phyloP scores from a whole-genome alignment of 2,113 vertebrate genomes.

The Brachypodius melanocephalos region DNA sequence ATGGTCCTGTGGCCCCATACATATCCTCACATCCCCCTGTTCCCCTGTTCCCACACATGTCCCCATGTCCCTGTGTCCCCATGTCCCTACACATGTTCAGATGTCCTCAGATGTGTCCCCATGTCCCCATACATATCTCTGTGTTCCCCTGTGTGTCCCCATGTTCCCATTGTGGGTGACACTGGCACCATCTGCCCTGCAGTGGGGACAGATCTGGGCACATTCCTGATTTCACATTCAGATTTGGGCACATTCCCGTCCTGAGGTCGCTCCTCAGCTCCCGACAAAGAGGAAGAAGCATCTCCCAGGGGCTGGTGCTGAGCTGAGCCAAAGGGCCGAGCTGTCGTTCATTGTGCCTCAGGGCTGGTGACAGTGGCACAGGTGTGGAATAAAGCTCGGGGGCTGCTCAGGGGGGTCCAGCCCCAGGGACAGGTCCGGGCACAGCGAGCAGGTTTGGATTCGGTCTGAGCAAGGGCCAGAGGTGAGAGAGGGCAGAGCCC shows the following conservation, averaged over 20 bases:
- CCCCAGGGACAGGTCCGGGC: neutral
- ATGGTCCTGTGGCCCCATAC: neutral
- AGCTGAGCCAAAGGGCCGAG: rapidly evolving
- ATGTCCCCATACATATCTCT: rapidly evolving
- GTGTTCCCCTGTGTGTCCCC: neutral
- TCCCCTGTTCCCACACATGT: neutral
- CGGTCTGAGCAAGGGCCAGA: neutral
- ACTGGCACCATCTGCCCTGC: rapidly evolving
- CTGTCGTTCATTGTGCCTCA: rapidly evolving
- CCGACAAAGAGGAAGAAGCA: neutral
- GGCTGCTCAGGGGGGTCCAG: neutral
- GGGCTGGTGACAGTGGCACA: rapidly evolving
- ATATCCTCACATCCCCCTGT: neutral
- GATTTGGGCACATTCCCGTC: neutral
- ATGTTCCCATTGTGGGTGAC: rapidly evolving
- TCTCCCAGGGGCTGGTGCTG: neutral
- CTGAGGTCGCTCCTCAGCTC: neutral
- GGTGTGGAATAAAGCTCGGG: rapidly evolving
- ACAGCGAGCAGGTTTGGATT: rapidly evolving
- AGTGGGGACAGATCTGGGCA: neutral
- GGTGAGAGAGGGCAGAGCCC: neutral
- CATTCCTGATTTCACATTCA: neutral
- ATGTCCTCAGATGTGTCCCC: rapidly evolving
- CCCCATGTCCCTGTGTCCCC: neutral
- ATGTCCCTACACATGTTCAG: neutral